Percentiles rank a stretch among this genome's conserved stretches.
phyloP scores from a whole-genome alignment of 2,113 vertebrate genomes.

The Hyla sarda region DNA sequence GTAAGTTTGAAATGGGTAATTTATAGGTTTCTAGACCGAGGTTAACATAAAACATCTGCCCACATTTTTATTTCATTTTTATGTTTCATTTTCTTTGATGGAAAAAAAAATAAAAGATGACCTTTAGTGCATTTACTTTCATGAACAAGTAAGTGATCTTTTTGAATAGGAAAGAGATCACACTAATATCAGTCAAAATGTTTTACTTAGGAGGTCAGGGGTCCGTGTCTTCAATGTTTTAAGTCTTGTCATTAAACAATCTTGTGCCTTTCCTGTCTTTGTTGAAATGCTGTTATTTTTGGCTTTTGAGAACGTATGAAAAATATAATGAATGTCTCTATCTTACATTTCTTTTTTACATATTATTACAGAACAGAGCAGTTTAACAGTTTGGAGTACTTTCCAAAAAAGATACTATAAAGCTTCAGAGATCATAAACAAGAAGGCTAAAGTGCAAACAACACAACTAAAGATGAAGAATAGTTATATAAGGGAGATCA shows the following conservation, averaged over 20 bases:
- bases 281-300: conserved; percentile 27
- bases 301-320: neutral
- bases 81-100: conserved; percentile 33
- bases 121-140: neutral
- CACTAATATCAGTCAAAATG: conserved; percentile 29
- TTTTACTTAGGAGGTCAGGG: conserved; percentile 28
- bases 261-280: neutral
- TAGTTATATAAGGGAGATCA: too few relatives aligned
- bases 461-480: too few relatives aligned
- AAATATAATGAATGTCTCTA: neutral
- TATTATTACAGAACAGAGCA: neutral
- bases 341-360: neutral
- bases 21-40: conserved; percentile 9
- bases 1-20: conserved; percentile 31
- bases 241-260: conserved; percentile 26
- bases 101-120: neutral
- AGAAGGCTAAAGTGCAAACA: too few relatives aligned
- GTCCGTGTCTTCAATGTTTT: neutral
- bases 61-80: conserved; percentile 44
- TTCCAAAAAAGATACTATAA: neutral
- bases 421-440: too few relatives aligned
- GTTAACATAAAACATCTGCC: conserved; percentile 43
- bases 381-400: neutral
- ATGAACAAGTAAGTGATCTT: conserved; percentile 21
- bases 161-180: conserved; percentile 22